Evolutionary conservation across 2,113 vertebrate genomes (phyloP).

Genomic region (Lepidiolamprologus cunningtoni): DNA sequence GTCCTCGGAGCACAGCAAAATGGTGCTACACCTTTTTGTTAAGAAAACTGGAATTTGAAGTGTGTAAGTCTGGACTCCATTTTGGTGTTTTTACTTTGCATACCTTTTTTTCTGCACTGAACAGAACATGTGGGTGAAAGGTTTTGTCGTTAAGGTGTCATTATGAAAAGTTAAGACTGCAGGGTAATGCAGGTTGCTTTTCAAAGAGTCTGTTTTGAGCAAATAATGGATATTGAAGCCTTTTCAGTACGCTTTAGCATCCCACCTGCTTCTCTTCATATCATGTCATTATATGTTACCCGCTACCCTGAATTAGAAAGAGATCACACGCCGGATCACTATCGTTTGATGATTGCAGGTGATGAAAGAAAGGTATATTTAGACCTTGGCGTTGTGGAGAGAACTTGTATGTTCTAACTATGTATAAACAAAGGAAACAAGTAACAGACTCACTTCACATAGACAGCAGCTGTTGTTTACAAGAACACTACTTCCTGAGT

Average conservation of each 20-base stretch:
- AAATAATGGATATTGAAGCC: neutral
- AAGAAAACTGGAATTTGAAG: neutral
- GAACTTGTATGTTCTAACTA: neutral
- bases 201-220: neutral
- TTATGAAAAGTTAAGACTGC: neutral
- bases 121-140: neutral
- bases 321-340: fast-evolving
- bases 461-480: neutral
- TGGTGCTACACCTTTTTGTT: neutral
- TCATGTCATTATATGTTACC: neutral
- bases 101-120: neutral
- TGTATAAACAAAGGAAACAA: neutral
- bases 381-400: neutral
- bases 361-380: neutral
- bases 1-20: neutral
- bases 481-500: neutral
- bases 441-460: neutral
- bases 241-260: neutral
- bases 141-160: neutral
- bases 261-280: neutral
- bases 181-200: neutral
- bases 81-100: neutral
- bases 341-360: neutral
- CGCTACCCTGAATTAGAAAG: neutral
- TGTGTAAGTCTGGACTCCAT: neutral